Evolutionary conservation across 2,888 invertebrate genomes (phyloP).

Genomic region (Synergus gifuensis): DNA sequence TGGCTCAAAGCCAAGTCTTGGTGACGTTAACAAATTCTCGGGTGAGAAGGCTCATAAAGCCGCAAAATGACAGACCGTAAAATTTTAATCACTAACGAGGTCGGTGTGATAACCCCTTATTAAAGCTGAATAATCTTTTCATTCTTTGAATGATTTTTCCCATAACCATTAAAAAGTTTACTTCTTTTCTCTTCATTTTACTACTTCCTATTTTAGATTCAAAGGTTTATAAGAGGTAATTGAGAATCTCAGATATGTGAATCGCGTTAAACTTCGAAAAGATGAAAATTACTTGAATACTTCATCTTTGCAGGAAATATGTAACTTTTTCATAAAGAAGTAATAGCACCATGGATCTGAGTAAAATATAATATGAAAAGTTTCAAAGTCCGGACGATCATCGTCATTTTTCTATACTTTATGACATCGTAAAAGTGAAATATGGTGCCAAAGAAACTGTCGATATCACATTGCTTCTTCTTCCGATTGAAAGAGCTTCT

Average conservation of each 20-base stretch:
- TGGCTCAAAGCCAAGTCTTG: not conserved
- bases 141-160: not conserved
- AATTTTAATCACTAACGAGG: not conserved
- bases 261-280: not conserved
- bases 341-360: not conserved
- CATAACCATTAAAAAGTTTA: too few species aligned
- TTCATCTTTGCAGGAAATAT: not conserved
- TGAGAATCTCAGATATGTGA: not conserved
- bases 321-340: not conserved
- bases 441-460: not conserved
- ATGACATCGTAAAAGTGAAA: slow-evolving; percentile 4
- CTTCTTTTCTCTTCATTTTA: too few species aligned
- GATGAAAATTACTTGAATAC: not conserved
- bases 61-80: slow-evolving; percentile 1
- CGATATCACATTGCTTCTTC: not conserved
- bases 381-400: not conserved
- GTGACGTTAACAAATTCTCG: not conserved
- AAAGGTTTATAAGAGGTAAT: too few species aligned
- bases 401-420: not conserved
- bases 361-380: not conserved
- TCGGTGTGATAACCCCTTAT: not conserved
- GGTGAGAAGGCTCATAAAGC: not conserved
- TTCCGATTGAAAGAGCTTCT: not conserved
- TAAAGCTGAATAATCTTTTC: not conserved
- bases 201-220: too few species aligned